phyloP scores from a whole-genome alignment of 2,888 invertebrate species.

The Darwinula stevensoni region DNA sequence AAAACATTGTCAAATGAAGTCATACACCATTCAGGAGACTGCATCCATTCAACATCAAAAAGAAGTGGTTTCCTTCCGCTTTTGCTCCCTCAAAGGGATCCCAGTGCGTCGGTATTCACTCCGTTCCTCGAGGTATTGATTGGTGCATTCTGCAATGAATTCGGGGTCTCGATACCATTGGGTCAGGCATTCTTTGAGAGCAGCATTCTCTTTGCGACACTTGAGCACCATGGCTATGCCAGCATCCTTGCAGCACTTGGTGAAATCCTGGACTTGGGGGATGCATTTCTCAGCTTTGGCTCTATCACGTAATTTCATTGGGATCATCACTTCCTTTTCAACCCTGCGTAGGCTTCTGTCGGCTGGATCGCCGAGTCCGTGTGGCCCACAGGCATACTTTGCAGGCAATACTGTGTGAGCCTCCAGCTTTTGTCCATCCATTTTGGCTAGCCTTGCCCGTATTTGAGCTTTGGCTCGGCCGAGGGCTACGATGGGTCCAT shows the following conservation, averaged over 20 bases:
- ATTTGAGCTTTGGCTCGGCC: no score
- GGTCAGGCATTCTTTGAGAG: slow-evolving; percentile 34
- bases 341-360: slow-evolving; percentile 55
- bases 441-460: no score
- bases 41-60: slow-evolving; percentile 5
- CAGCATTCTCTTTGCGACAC: slow-evolving; percentile 38
- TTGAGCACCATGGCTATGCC: slow-evolving; percentile 36
- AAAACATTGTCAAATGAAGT: no score
- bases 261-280: slow-evolving; percentile 29
- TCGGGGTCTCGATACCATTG: slow-evolving; percentile 45
- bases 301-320: slow-evolving; percentile 56
- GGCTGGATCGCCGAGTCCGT: slow-evolving; percentile 38
- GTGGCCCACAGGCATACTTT: slow-evolving; percentile 8
- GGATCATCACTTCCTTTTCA: slow-evolving; percentile 59
- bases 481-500: no score
- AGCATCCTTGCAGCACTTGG: slow-evolving; percentile 34
- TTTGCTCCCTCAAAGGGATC: slow-evolving; percentile 14
- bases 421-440: no score
- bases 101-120: slow-evolving; percentile 55
- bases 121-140: slow-evolving; percentile 49
- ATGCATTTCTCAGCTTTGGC: slow-evolving; percentile 47
- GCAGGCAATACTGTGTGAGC: slow-evolving; percentile 8
- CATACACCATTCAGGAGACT: no score
- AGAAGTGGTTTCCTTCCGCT: slow-evolving; percentile 8
- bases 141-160: slow-evolving; percentile 37